Evolutionary conservation across 64 coral and sea anemone genomes (phyloP), one percentile per base, ranked within the genome.

Genomic region (Cladopsammia gracilis): DNA sequence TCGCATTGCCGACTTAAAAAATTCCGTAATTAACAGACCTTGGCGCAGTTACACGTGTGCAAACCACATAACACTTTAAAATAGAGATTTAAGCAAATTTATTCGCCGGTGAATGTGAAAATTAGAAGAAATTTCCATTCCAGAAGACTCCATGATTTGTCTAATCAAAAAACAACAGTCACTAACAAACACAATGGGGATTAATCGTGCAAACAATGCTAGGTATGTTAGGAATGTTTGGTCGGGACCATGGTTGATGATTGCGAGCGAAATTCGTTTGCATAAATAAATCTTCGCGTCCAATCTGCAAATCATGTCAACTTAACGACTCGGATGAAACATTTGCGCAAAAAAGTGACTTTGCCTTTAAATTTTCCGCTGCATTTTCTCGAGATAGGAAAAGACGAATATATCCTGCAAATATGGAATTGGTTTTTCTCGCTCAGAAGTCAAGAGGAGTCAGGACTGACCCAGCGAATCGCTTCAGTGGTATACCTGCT

Each of bases 161-260:
- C 62, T 23, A 50, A 48, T 47, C 80, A 67, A 84, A 84, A n/a
- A 84, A 84, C 80, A 84, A 84, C 80, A 68, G 11, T 4, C 10
- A 47, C 77, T 24, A 23, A 49, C 46, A 4, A 23, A 68, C 44
- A 84, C 80, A 84, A 68, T 84, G 80, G 60, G 58, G 3, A 51
- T 83, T 49, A 66, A 82, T 62, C 44, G 67, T 68, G 19, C 61
- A 68, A 66, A 62, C 19, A 84, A 68, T 67, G 43, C 22, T 5
- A 68, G 80, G 80, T 67, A 84, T 84, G 80, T 24, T 44, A 22
- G 80, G 34, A 64, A 84, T 51, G 57, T 84, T 66, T 67, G 23
- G 53, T 34, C 23, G 62, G 62, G 62, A 48, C 16, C 7, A 44
- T 19, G 18, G 42, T 10, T 56, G 53, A 56, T 56, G 53, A 56